Base-by-base conservation (phyloP, 2,113 vertebrate genomes). In the Ptychochromis oligacanthus region DNA sequence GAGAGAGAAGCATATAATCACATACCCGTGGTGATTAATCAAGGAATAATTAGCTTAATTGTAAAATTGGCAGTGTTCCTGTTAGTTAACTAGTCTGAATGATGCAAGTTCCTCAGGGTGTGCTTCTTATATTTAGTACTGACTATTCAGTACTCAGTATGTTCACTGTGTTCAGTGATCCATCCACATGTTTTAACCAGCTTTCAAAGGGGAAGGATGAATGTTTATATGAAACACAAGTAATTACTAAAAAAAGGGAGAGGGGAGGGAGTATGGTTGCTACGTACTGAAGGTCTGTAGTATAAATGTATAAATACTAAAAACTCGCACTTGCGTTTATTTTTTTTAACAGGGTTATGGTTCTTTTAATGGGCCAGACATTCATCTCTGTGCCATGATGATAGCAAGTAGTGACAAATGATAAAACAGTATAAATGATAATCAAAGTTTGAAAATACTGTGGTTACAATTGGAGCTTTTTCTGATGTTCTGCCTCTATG, bases 41-140 rank as follows among this genome's bases (percentile, higher is more conserved):
- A 91, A 70, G 72, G 65, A 88, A 86, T 89, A 91, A 94, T 93
- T 80, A 79, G 79, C 89, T 91, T 87, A 87, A 72, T 34, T 46
- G 86, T 82, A 20, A 86, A 92, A 89, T 43, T 89, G 85, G 64
- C 78, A 88, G 79, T 31, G 84, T 81, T 90, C 83, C 81, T 84
- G 85, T 60, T 89, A 88, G 57, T 77, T 83, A 89, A 89, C 67
- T 80, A 52, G 58, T 26, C 75, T 62, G 75, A 81, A 82, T 90
- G 59, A 82, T 58, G 36, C 9, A 7, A 75, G 54, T 54, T 70
- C 22, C 43, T 78, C 58, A 17, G 74, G 57, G 59, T 46, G 38
- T 56, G 46, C 40, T 57, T 78, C 74, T 79, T 54, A 77, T 70
- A 77, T 79, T 67, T 61, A 75, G 24, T 26, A 54, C 40, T 8